Percentiles rank a stretch among this genome's conserved stretches.
phyloP scores from a whole-genome alignment of 2,888 invertebrate species.

The Dynastes tityus region DNA sequence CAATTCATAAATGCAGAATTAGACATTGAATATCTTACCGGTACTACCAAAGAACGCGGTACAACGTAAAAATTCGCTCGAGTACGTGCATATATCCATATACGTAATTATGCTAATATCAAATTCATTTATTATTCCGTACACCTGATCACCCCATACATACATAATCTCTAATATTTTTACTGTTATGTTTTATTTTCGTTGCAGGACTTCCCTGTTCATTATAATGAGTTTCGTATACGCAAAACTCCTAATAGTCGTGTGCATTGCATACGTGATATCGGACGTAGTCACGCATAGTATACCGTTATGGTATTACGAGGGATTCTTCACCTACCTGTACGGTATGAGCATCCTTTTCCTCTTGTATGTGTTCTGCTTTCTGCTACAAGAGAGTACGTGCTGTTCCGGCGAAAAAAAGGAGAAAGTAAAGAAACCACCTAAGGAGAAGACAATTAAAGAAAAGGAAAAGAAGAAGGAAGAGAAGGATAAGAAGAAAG shows the following conservation, averaged over 20 bases:
- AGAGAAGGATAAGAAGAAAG: constrained; percentile 72
- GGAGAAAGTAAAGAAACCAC: constrained; percentile 71
- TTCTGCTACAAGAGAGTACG: constrained; percentile 91
- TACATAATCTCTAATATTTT: constrained; percentile 10
- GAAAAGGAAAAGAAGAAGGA: constrained; percentile 72
- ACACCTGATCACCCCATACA: not conserved
- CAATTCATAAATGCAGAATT: too few relatives aligned
- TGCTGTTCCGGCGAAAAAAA: constrained; percentile 82
- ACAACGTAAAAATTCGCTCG: too few relatives aligned
- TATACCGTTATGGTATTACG: constrained; percentile 93
- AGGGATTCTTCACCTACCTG: constrained; percentile 95
- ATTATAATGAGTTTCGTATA: constrained; percentile 97
- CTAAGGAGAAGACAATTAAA: constrained; percentile 63
- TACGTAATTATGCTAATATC: constrained; percentile 20
- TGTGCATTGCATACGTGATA: constrained; percentile 95
- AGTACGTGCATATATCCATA: not conserved
- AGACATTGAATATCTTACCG: too few relatives aligned
- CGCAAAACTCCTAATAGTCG: constrained; percentile 93
- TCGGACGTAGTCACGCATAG: constrained; percentile 95
- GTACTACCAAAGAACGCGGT: too few relatives aligned
- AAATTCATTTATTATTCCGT: constrained; percentile 1
- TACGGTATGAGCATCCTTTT: constrained; percentile 95
- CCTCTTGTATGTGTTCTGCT: constrained; percentile 94
- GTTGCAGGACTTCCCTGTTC: constrained; percentile 91
- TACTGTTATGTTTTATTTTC: constrained; percentile 49